These are phyloP conservation scores for Ormia ochracea DNA, from an alignment of 2,888 invertebrate genomes.

Conservation along the genomic window DNA sequence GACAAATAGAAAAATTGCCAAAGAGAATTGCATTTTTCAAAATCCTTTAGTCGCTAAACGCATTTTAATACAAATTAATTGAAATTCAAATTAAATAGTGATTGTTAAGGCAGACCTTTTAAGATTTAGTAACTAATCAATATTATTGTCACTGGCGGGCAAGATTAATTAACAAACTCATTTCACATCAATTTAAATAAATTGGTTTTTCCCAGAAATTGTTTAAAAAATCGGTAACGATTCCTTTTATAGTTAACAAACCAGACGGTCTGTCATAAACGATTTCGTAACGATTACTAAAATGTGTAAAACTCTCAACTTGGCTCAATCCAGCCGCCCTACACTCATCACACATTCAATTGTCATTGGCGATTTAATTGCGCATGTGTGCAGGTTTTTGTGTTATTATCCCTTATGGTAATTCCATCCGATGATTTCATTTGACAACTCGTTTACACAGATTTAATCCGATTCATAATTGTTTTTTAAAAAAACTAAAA, in stretches of 20 bases:
- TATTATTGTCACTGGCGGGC: neutral
- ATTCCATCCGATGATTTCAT: conserved; percentile 47
- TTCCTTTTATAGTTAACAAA: conserved; percentile 3
- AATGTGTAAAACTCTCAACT: neutral
- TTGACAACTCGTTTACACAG: conserved; percentile 57
- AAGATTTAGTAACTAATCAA: neutral
- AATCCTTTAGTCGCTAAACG: neutral
- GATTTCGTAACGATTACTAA: conserved; percentile 22
- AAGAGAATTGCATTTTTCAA: neutral
- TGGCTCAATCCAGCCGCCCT: neutral
- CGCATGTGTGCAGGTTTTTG: neutral
- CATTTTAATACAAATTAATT: conserved; percentile 22
- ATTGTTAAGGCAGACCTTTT: neutral
- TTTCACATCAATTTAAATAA: neutral
- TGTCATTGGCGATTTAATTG: neutral
- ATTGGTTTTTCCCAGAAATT: neutral
- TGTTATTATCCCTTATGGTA: conserved; percentile 37
- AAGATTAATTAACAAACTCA: neutral
- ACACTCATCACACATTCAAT: neutral
- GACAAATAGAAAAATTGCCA: conserved; percentile 44
- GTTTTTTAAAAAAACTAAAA: conserved; percentile 65
- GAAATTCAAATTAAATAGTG: conserved; percentile 22
- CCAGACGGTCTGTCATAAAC: conserved; percentile 29
- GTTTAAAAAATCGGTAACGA: neutral
- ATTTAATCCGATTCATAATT: conserved; percentile 75